Percentiles rank a stretch among this genome's conserved stretches.
These are phyloP conservation scores for Laothoe populi DNA, from an alignment of 2,888 invertebrate genomes.

Conservation along the genomic window DNA sequence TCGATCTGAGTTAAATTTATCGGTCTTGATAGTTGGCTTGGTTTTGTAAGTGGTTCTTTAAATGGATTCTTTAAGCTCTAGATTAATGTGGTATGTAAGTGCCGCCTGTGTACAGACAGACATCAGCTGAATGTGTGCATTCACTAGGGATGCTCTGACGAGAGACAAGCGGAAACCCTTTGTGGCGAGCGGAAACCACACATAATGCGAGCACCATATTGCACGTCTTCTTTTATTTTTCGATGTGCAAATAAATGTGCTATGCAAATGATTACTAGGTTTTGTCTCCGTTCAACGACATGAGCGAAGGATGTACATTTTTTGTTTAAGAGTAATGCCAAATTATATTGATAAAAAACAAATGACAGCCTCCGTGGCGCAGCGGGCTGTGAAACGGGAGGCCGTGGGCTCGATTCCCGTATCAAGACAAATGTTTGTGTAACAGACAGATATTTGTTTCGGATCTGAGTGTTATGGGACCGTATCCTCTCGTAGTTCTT, in stretches of 20 bases:
- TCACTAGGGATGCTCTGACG: constrained; percentile 73
- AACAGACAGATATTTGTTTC: too few species aligned
- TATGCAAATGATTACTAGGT: constrained; percentile 19
- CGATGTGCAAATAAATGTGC: constrained; percentile 29
- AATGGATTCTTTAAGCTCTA: neutral
- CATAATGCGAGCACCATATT: constrained; percentile 76
- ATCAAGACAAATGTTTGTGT: too few species aligned
- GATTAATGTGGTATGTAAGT: neutral
- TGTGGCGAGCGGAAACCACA: constrained; percentile 74
- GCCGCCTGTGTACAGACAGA: neutral
- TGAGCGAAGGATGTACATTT: neutral
- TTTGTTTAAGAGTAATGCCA: too few species aligned
- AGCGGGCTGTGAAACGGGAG: too few species aligned
- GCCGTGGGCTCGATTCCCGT: too few species aligned
- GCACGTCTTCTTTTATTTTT: constrained; percentile 64
- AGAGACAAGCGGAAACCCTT: constrained; percentile 79
- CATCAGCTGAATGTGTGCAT: constrained; percentile 59
- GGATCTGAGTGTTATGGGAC: too few species aligned
- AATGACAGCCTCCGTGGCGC: too few species aligned
- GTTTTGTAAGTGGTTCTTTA: too few species aligned
- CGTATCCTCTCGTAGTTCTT: too few species aligned
- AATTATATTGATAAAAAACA: too few species aligned
- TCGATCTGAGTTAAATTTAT: too few species aligned
- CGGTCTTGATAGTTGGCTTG: too few species aligned
- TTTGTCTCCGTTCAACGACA: constrained; percentile 8